Percentiles rank a stretch among this genome's conserved stretches.
Evolutionary conservation across 2,113 vertebrate species (phyloP).

Genomic region (Heterotis niloticus): DNA sequence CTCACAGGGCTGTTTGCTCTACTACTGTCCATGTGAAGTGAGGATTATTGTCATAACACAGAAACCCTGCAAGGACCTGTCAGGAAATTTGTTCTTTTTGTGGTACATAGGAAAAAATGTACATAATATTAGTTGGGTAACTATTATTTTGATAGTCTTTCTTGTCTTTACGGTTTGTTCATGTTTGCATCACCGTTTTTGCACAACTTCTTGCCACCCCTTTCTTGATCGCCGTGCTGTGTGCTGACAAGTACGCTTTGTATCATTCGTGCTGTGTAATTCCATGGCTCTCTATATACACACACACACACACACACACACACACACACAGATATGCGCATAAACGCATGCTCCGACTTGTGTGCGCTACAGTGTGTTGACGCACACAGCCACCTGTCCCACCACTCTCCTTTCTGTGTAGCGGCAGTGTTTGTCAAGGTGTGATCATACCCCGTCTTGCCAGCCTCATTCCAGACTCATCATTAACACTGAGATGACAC

Average conservation of each 20-base stretch:
- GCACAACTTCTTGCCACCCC: no score
- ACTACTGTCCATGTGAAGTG: no score
- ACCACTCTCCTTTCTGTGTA: background rate
- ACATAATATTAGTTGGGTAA: no score
- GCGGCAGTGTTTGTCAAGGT: slow-evolving; percentile 38
- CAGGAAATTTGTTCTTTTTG: no score
- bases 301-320: background rate
- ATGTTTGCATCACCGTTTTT: no score
- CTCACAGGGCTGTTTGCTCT: no score
- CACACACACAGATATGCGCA: background rate
- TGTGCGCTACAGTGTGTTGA: slow-evolving; percentile 32
- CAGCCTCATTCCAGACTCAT: slow-evolving; percentile 42
- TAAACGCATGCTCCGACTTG: slow-evolving; percentile 34
- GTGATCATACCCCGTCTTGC: slow-evolving; percentile 37
- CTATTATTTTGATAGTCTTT: no score
- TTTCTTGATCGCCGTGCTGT: background rate
- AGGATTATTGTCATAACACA: no score
- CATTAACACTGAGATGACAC: slow-evolving; percentile 49
- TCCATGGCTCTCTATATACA: background rate
- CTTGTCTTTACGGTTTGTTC: no score
- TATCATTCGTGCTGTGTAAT: background rate
- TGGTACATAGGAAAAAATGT: no score
- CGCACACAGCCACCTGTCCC: slow-evolving; percentile 3
- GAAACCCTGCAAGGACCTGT: no score
- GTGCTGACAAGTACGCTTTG: background rate